phyloP scores from a whole-genome alignment of 2,113 vertebrate genomes.

The Felis chaus region DNA sequence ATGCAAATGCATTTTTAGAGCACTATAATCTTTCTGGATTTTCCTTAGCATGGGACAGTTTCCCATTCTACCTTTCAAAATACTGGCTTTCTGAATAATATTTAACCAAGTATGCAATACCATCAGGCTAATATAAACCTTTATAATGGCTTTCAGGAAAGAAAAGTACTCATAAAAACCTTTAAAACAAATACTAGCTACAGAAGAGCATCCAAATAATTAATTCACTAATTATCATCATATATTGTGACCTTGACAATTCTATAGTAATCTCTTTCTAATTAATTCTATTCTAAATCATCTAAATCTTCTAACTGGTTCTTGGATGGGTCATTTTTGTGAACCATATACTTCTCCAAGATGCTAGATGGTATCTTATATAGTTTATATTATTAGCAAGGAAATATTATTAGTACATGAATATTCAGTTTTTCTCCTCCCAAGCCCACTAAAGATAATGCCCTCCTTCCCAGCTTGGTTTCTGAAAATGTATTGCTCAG shows the following conservation, averaged over 20 bases:
- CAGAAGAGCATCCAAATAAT: slow-evolving; percentile 43
- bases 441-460: background rate
- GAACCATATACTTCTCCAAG: background rate
- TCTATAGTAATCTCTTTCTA: background rate
- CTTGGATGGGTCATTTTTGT: background rate
- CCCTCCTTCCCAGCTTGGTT: background rate
- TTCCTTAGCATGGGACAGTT: background rate
- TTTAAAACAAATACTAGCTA: slow-evolving; percentile 37
- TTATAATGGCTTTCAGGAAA: slow-evolving; percentile 37
- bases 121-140: slow-evolving; percentile 5
- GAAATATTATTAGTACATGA: background rate
- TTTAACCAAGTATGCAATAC: background rate
- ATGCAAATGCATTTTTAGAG: background rate
- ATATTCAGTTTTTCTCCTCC: background rate
- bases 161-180: slow-evolving; percentile 25
- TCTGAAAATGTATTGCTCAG: background rate
- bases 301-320: background rate
- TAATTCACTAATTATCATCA: slow-evolving; percentile 35
- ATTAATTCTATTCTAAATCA: slow-evolving; percentile 38
- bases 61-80: background rate
- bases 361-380: background rate
- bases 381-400: background rate
- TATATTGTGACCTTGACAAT: slow-evolving; percentile 12
- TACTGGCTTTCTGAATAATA: background rate
- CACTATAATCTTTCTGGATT: background rate